These are phyloP conservation scores for Andrena fulva DNA, from an alignment of 2,888 invertebrate species.

Conservation along the genomic window DNA sequence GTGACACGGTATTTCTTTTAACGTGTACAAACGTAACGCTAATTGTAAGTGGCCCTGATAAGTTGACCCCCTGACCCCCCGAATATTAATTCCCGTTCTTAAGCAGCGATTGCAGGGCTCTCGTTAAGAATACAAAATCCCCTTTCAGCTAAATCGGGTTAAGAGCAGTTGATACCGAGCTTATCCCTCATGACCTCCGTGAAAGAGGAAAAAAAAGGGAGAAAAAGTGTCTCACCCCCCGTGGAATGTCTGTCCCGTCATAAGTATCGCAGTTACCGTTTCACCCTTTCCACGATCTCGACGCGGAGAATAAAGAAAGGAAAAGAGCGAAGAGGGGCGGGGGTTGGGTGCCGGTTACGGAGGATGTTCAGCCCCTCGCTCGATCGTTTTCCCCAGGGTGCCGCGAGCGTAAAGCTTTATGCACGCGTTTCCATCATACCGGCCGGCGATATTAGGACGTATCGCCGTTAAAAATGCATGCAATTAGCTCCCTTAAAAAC, in stretches of 20 bases:
- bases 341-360: conserved; percentile 2
- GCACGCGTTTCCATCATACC: conserved; percentile 60
- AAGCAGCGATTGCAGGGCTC: neutral
- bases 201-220: neutral
- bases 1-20: neutral
- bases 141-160: conserved; percentile 28
- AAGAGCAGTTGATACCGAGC: conserved; percentile 43
- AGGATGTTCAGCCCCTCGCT: conserved; percentile 35
- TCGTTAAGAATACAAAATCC: conserved; percentile 25
- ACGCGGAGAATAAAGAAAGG: conserved; percentile 25
- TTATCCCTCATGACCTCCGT: conserved; percentile 2
- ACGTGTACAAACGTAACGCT: neutral
- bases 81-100: neutral
- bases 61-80: neutral
- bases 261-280: conserved; percentile 39
- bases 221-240: neutral
- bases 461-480: conserved; percentile 83
- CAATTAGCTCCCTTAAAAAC: conserved; percentile 77
- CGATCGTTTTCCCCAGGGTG: conserved; percentile 63
- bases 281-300: conserved; percentile 39
- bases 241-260: neutral
- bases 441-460: conserved; percentile 81
- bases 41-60: too few species aligned
- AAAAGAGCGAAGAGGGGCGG: neutral
- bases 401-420: conserved; percentile 73